Base-by-base conservation (phyloP, 2,797 vertebrate species). In the Hydrocynus forskahlii region DNA sequence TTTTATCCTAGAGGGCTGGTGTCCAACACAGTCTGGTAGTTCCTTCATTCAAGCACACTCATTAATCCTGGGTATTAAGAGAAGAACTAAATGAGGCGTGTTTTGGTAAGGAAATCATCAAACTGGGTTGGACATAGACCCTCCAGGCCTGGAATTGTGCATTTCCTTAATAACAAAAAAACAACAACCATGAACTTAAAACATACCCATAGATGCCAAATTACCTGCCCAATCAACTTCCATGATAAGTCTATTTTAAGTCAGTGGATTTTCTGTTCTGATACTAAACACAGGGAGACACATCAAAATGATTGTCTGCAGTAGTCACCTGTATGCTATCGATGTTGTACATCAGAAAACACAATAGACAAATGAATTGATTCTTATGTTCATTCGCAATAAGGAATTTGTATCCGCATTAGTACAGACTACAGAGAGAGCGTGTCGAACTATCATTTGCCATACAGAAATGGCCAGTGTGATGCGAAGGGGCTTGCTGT, bases 381-480 rank as follows among this genome's bases (percentile, higher is more conserved):
- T 13, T 48, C 14, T 38, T n/a, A 40, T 17, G 35, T 1, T n/a
- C 0, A 48, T 23, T 69, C 10, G 23, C 10, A 13, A 21, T 9
- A 45, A 14, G 2, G 59, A 35, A 45, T 9, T 45, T 45, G 43
- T 45, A 8, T 45, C 45, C 45, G 5, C 23, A 69, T 50, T 25
- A 25, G 4, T 43, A 70, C 13, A 48, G 64, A 16, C 4, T 35
- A 2, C 43, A 57, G 7, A 38, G 52, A 19, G 13, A 64, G 35
- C 45, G 50, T 43, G 13, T 43, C 7, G 70, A 48, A 74, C 38
- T 52, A 75, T n/a, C 5, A 40, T 35, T 8, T 70, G 23, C 90
- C 92, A 19, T 89, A 93, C 89, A 92, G 78, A 89, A 91, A 80
- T 89, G 88, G 81, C 84, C 87, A n/a, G 87, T 84, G 63, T 90